These are phyloP conservation scores for Ochropacha duplaris DNA, from an alignment of 2,888 invertebrate species.

Conservation along the genomic window DNA sequence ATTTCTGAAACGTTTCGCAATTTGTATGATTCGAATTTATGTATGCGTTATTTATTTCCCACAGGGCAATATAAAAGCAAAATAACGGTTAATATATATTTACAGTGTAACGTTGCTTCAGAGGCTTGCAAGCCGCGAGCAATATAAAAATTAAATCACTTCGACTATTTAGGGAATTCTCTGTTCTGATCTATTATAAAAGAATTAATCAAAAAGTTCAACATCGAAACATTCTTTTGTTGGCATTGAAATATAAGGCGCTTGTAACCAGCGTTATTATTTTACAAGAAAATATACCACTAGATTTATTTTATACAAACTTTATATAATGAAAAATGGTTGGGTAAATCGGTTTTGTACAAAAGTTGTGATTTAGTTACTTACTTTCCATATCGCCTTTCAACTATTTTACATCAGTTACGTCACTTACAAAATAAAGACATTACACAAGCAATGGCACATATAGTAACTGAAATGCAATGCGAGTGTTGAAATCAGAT, in stretches of 20 bases:
- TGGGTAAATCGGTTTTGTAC: not conserved
- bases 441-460: constrained; percentile 22
- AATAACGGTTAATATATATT: not conserved
- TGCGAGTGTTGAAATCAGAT: constrained; percentile 24
- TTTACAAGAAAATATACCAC: not conserved
- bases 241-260: constrained; percentile 9
- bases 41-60: not conserved
- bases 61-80: not conserved
- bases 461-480: constrained; percentile 14
- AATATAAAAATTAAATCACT: constrained; percentile 15
- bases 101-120: constrained; percentile 11
- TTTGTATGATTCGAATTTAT: not conserved
- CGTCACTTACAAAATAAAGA: constrained; percentile 19
- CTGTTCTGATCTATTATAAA: constrained; percentile 21
- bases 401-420: constrained; percentile 19
- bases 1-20: constrained; percentile 56
- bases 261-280: constrained; percentile 6
- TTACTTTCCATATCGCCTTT: constrained; percentile 34
- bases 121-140: constrained; percentile 14
- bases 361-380: constrained; percentile 3
- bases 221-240: constrained; percentile 15
- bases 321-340: not conserved
- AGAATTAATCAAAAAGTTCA: constrained; percentile 23
- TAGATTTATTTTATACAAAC: not conserved
- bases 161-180: constrained; percentile 18